Conservation (phyloP, 2,113 vertebrate genomes). For the Ictalurus punctatus region DNA sequence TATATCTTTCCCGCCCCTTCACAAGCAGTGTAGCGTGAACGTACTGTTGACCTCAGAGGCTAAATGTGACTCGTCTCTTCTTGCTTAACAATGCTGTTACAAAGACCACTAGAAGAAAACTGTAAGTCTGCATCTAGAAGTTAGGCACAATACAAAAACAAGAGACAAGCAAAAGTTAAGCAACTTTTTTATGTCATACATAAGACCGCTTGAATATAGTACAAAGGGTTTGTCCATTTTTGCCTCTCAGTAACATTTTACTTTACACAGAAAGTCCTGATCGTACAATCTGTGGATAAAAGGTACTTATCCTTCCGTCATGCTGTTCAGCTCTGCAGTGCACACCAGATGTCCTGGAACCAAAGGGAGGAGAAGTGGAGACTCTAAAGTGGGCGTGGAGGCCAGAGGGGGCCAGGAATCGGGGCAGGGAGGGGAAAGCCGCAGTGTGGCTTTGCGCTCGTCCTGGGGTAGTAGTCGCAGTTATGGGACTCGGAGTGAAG, state of each 20-base stretch:
- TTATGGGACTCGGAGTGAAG: slow-evolving; percentile 1
- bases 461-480: slow-evolving; percentile 26
- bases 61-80: neutral
- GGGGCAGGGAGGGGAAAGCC: slow-evolving; percentile 6
- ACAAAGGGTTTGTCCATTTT: slow-evolving; percentile 90
- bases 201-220: slow-evolving; percentile 96
- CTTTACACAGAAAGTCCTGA: slow-evolving; percentile 95
- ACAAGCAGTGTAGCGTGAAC: neutral
- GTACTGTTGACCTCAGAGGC: neutral
- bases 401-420: slow-evolving; percentile 12
- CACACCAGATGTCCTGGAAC: slow-evolving; percentile 90
- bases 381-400: slow-evolving; percentile 84
- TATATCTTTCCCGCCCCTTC: neutral
- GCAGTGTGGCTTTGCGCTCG: slow-evolving; percentile 29
- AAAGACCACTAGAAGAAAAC: neutral
- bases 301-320: slow-evolving; percentile 83
- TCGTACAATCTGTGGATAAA: slow-evolving; percentile 93
- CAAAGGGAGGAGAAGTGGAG: slow-evolving; percentile 64
- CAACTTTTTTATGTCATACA: slow-evolving; percentile 96
- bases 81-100: neutral
- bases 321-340: slow-evolving; percentile 92
- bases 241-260: slow-evolving; percentile 84
- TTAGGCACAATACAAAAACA: slow-evolving; percentile 37
- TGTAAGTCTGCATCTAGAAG: neutral
- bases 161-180: slow-evolving; percentile 89